Evolutionary conservation across 2,797 vertebrate genomes (phyloP), one percentile per base, ranked within the genome.

Genomic region (Aplochiton taeniatus): DNA sequence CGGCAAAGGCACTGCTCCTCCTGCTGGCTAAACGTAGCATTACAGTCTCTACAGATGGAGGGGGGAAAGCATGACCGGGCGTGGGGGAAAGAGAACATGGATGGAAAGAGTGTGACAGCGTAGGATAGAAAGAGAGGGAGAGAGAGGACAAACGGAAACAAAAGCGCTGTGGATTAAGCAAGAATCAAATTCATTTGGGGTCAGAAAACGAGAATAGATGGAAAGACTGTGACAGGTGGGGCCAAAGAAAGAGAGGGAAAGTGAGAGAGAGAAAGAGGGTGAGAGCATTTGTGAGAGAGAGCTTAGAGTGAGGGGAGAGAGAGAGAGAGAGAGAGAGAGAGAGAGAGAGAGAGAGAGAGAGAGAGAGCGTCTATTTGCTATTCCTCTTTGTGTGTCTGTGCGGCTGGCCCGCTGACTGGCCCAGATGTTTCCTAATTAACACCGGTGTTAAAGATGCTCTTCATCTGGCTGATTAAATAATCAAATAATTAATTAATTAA

Each of bases 401-500:
- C 75, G 81, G 64, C 72, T 82, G 75, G 80, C 75, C 76, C 16
- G 31, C 83, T 80, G 78, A 82, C 90, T 87, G 87, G 87, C 84
- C 88, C 90, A 92, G 89, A 90, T 91, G 90, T 90, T 92, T 75
- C 90, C 89, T 91, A 92, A 93, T 92, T 93, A 93, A 89, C 89
- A 89, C 77, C 70, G 74, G 79, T 91, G 87, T 91, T 90, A 90
- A 90, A 91, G 89, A 91, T 77, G 82, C 85, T 90, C 87, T 90
- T 92, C 90, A 91, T 92, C 88, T 88, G 79, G 81, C 85, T 93
- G 89, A 93, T 93, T 93, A 92, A 92, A 91, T 92, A 93, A 93
- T 93, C 86, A 93, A 93, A 91, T 91, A 90, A 93, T 91, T 86
- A 87, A 90, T 93, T 89, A 83, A 92, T 89, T 87, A 91, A 85